These are phyloP conservation scores for Ginglymostoma cirratum DNA, from an alignment of 2,113 vertebrate species.

Conservation along the genomic window DNA sequence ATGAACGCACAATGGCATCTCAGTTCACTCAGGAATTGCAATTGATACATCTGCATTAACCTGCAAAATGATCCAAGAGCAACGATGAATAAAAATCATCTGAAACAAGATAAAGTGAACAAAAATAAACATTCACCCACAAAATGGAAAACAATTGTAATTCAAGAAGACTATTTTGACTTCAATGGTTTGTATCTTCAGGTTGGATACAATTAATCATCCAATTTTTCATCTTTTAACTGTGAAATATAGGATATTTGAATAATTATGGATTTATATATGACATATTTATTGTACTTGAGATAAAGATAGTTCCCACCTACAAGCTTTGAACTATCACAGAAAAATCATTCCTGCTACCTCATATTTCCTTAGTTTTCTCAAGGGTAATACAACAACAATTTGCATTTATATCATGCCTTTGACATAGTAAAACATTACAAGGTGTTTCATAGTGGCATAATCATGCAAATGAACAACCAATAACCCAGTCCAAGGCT, in stretches of 20 bases:
- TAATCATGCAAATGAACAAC: not conserved
- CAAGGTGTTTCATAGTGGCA: not conserved
- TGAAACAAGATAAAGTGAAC: not conserved
- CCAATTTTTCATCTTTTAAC: not conserved
- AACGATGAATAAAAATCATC: not conserved
- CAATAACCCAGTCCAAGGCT: not conserved
- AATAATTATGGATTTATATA: slow-evolving; percentile 14
- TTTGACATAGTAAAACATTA: not conserved
- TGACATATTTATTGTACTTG: not conserved
- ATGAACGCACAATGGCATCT: not conserved
- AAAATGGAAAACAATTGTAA: not conserved
- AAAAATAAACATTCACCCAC: not conserved
- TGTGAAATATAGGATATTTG: not conserved
- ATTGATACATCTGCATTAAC: not conserved
- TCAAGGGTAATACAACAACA: not conserved
- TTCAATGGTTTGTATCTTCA: not conserved
- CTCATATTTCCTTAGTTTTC: not conserved
- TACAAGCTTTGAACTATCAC: not conserved
- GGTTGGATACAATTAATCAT: not conserved
- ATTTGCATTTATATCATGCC: not conserved
- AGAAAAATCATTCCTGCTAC: not conserved
- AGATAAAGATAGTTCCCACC: not conserved
- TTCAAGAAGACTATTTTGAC: not conserved
- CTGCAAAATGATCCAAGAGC: not conserved
- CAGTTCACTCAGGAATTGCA: not conserved